Evolutionary conservation across 2,113 vertebrate genomes (phyloP).

Genomic region (Eira barbara): DNA sequence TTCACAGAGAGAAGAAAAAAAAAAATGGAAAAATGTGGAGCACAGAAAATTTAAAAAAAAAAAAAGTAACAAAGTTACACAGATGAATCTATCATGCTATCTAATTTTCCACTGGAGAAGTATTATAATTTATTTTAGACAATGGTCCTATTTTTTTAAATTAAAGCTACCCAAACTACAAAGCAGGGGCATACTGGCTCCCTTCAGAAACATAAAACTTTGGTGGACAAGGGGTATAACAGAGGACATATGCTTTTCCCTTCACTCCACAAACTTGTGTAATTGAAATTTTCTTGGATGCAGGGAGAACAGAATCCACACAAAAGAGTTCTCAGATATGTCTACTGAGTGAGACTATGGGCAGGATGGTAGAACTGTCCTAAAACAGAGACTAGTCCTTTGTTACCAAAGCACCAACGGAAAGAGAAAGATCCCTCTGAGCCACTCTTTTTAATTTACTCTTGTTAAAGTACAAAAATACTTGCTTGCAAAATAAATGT

Average conservation of each 20-base stretch:
- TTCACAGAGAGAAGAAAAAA: not conserved
- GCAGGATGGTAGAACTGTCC: not conserved
- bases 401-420: not conserved
- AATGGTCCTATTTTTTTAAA: not conserved
- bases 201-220: not conserved
- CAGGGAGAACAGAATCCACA: not conserved
- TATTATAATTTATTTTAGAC: not conserved
- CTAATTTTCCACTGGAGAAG: not conserved
- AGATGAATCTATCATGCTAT: not conserved
- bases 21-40: not conserved
- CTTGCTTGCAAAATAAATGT: constrained; percentile 27
- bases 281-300: not conserved
- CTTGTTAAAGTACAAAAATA: constrained; percentile 31
- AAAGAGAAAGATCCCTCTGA: not conserved
- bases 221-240: not conserved
- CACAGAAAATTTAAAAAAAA: not conserved
- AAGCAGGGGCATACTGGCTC: not conserved
- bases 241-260: not conserved
- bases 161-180: not conserved
- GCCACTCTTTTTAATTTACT: constrained; percentile 12
- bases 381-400: not conserved
- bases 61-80: not conserved
- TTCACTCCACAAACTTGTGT: not conserved
- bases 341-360: not conserved
- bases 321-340: not conserved